Base-by-base conservation (phyloP, 2,797 vertebrate species). In the Tenualosa thibaudeaui region DNA sequence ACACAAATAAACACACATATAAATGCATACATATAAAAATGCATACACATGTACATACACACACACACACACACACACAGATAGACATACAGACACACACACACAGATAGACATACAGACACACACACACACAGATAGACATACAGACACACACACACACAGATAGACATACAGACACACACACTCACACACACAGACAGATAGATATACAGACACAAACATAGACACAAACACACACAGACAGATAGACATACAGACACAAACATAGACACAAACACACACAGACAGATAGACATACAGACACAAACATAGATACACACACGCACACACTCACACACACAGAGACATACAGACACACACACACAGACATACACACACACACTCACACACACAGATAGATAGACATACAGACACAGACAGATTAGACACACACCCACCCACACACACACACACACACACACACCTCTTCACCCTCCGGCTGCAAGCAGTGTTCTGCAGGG, bases 401-500 rank as follows among this genome's bases (percentile, higher is more conserved):
- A 50, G 49, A 37, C 65, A 71, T 26, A 71, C 65, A 71, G 26
- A 71, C 31, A 40, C 68, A 31, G 4, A 40, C 68, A 75, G n/a
- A n/a, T n/a, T 31, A 75, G 31, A 43, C 31, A 75, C 68, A 19
- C 68, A 40, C 68, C 7, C 68, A n/a, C n/a, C n/a, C n/a, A 75
- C 31, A 75, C 13, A 40, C 31, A 75, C 13, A 75, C 68, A 40
- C 31, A 75, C 68, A 17, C 2, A 81, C 26, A 78, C 92, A 91
- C 92, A 99, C 98, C 97, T 99, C 98, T 50, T 99, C 97, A 86
- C 98, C 98, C 93, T 98, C 97, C 0, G 98, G 98, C 90, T 98
- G 96, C 89, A 97, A 96, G 89, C 98, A 99, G 46, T 94, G 95
- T 89, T 95, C 96, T 26, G 98, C 98, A 0, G 98, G 98, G 93